Evolutionary conservation across 2,797 vertebrate species (phyloP).

Genomic region (Acipenser ruthenus): DNA sequence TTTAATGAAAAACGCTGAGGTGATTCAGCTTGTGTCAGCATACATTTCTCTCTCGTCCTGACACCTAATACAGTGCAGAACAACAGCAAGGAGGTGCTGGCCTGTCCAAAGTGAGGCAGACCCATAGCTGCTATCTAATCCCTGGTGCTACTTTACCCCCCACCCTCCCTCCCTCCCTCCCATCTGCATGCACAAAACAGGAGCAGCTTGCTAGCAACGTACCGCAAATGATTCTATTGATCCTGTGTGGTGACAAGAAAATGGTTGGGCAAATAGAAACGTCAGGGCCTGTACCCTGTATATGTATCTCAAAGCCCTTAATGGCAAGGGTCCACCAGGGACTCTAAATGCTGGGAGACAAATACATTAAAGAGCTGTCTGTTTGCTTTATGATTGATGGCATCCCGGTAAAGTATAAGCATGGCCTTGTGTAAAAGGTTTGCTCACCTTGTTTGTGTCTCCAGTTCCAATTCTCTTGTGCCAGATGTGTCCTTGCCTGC

Average conservation of each 20-base stretch:
- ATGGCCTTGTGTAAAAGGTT: not conserved
- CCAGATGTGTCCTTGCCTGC: not conserved
- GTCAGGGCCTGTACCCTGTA: conserved; percentile 7
- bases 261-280: conserved; percentile 9
- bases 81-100: conserved; percentile 10
- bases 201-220: not conserved
- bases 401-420: not conserved
- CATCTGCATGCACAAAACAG: conserved; percentile 3
- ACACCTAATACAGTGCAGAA: conserved; percentile 14
- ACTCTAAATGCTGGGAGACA: not conserved
- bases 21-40: not conserved
- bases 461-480: not conserved
- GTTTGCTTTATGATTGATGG: not conserved
- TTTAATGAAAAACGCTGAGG: not conserved
- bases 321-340: conserved; percentile 5
- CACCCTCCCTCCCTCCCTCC: not conserved
- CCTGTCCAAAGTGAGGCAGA: conserved; percentile 10
- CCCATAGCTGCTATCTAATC: conserved; percentile 12
- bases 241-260: conserved; percentile 14
- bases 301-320: conserved; percentile 8
- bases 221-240: conserved; percentile 16
- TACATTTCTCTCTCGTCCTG: conserved; percentile 9
- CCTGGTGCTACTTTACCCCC: conserved; percentile 4
- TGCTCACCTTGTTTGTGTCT: not conserved
- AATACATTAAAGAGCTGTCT: conserved; percentile 8